These are phyloP conservation scores for Lithodes maja DNA, from an alignment of 2,888 invertebrate genomes.

Conservation along the genomic window DNA sequence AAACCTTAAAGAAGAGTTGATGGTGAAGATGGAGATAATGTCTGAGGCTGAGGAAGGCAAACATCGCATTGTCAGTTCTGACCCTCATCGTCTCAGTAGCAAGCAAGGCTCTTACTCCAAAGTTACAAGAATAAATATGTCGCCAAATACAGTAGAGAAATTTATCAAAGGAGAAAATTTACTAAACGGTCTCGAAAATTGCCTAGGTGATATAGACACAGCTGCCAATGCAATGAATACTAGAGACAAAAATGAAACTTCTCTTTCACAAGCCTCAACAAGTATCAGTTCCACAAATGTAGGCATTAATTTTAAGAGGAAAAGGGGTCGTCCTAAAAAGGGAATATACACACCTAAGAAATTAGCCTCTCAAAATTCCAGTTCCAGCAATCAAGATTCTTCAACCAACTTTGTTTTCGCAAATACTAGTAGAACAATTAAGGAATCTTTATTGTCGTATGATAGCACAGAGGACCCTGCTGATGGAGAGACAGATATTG, in stretches of 20 bases:
- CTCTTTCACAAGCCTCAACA: not conserved
- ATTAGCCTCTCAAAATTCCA: not conserved
- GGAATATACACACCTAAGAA: not conserved
- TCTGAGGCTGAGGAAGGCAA: not conserved
- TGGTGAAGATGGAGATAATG: not conserved
- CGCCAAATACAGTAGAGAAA: not conserved
- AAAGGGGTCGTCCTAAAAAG: conserved; percentile 35
- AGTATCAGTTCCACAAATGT: not conserved
- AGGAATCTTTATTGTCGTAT: not conserved
- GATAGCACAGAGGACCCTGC: conserved; percentile 30
- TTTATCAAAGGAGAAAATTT: not conserved
- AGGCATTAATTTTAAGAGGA: conserved; percentile 9
- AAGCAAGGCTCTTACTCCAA: not conserved
- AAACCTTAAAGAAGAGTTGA: not conserved
- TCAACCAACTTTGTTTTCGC: not conserved
- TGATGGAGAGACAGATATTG: conserved; percentile 36
- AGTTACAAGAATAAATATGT: not conserved
- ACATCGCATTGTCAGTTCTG: not conserved
- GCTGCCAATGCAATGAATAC: not conserved
- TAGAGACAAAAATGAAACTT: not conserved
- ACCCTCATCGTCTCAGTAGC: not conserved
- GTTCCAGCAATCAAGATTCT: not conserved
- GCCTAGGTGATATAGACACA: not conserved
- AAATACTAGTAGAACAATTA: not conserved
- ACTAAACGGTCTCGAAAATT: not conserved